Evolutionary conservation across 2,797 vertebrate genomes (phyloP).

Genomic region (Characodon lateralis): DNA sequence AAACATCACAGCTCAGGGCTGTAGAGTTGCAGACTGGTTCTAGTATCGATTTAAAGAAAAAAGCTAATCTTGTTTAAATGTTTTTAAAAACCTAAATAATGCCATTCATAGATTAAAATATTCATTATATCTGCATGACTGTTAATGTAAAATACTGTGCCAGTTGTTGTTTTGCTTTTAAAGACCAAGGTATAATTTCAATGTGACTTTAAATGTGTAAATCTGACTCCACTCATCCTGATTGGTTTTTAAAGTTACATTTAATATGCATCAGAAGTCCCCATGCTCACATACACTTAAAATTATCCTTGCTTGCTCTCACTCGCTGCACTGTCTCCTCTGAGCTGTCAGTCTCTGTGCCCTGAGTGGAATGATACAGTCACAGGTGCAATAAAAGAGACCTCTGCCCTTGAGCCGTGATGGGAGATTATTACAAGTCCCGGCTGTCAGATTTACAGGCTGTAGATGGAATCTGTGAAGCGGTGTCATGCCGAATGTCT

Average conservation of each 20-base stretch:
- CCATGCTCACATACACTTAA: not conserved
- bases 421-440: conserved; percentile 53
- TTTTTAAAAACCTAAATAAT: no score
- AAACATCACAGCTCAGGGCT: not conserved
- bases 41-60: not conserved
- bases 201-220: not conserved
- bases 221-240: not conserved
- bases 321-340: conserved; percentile 4
- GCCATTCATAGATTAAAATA: not conserved
- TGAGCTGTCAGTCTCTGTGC: conserved; percentile 34
- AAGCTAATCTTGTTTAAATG: not conserved
- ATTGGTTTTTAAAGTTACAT: not conserved
- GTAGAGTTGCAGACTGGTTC: not conserved
- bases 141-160: not conserved
- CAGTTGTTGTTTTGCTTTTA: not conserved
- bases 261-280: conserved; percentile 10
- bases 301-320: not conserved
- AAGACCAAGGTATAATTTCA: not conserved
- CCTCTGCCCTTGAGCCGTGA: conserved; percentile 63
- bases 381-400: conserved; percentile 58
- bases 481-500: conserved; percentile 49
- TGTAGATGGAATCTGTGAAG: conserved; percentile 55
- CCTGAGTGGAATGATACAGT: conserved; percentile 50
- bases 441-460: conserved; percentile 60
- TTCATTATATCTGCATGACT: not conserved